phyloP scores from a whole-genome alignment of 2,797 vertebrate species.

The Dermochelys coriacea region DNA sequence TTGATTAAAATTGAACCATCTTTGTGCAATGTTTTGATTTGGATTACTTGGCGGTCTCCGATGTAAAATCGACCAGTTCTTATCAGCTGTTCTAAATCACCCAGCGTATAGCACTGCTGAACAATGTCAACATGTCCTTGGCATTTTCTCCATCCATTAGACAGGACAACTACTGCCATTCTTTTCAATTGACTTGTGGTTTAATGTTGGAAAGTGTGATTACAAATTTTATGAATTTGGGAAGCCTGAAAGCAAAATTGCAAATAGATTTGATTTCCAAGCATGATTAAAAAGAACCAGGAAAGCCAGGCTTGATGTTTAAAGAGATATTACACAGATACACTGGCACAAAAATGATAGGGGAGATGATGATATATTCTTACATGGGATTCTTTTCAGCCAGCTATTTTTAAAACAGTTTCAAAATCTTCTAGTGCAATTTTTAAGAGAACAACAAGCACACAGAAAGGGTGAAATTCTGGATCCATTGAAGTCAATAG shows the following conservation, averaged over 20 bases:
- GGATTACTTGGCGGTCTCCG: neutral
- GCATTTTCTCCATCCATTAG: neutral
- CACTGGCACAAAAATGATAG: neutral
- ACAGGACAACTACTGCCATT: neutral
- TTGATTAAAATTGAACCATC: neutral
- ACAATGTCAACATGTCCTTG: neutral
- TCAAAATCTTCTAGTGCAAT: neutral
- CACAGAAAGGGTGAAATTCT: neutral
- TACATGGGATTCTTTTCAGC: fast-evolving
- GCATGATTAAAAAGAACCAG: neutral
- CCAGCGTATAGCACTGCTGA: neutral
- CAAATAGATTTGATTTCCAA: neutral
- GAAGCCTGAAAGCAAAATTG: neutral
- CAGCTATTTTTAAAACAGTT: neutral
- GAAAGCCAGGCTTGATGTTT: neutral
- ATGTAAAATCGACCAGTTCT: neutral
- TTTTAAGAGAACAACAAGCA: neutral
- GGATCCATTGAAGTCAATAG: neutral
- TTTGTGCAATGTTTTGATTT: neutral
- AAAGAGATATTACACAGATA: neutral
- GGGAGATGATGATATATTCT: neutral
- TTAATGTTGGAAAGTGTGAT: neutral
- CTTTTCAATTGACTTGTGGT: neutral
- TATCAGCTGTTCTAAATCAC: neutral
- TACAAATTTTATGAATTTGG: neutral